Percentiles rank a stretch among this genome's conserved stretches.
Conservation (phyloP, 2,113 vertebrate genomes). For the Porphyrio hochstetteri region DNA sequence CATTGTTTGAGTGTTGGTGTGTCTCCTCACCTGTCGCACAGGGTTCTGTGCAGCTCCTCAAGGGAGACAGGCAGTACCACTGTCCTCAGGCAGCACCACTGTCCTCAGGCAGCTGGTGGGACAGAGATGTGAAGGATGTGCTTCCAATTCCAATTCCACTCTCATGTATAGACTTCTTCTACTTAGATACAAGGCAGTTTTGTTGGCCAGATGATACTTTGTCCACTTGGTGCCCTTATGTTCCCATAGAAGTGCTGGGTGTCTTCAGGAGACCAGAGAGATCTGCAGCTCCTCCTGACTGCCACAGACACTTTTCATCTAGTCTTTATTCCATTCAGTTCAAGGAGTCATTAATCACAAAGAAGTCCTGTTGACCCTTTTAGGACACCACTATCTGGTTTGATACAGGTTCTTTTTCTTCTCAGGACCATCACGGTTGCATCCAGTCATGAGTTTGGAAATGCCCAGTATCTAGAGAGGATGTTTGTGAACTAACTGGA, state of each 20-base stretch:
- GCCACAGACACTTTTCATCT: background rate
- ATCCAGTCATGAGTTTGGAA: background rate
- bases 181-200: background rate
- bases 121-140: background rate
- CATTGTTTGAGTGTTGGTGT: background rate
- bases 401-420: background rate
- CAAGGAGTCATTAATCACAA: background rate
- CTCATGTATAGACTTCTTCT: background rate
- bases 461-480: background rate
- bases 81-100: background rate
- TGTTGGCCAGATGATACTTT: background rate
- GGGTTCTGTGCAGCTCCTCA: background rate
- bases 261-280: background rate
- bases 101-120: background rate
- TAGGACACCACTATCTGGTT: background rate
- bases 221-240: background rate
- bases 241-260: background rate
- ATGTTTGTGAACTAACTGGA: background rate
- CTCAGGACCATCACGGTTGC: background rate
- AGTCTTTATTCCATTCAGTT: background rate
- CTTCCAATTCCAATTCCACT: background rate
- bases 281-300: background rate
- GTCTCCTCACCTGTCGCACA: rapidly evolving
- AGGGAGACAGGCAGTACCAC: too few species aligned
- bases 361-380: background rate